Evolutionary conservation across 2,797 vertebrate species (phyloP).

Genomic region (Ammospiza maritima): DNA sequence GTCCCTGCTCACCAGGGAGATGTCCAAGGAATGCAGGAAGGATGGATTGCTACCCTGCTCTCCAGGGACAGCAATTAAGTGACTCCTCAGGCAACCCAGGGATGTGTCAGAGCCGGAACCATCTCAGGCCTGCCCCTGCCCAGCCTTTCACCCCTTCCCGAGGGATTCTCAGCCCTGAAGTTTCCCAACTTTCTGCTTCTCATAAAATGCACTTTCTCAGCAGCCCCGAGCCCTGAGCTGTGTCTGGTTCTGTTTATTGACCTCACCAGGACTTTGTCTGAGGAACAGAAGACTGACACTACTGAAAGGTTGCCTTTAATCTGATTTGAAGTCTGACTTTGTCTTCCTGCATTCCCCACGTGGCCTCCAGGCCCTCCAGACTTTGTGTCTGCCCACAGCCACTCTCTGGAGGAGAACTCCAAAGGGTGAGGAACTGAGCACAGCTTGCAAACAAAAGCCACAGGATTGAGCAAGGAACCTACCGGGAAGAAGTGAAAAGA

Average conservation of each 20-base stretch:
- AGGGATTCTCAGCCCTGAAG: background rate
- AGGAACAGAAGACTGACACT: background rate
- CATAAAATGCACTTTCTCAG: constrained; percentile 56
- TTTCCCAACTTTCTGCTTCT: constrained; percentile 44
- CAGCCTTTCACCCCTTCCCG: background rate
- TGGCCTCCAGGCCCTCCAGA: background rate
- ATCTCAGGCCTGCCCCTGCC: background rate
- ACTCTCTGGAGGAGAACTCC: background rate
- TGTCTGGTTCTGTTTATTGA: background rate
- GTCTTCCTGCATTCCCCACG: background rate
- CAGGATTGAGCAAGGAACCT: constrained; percentile 37
- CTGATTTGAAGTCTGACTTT: background rate
- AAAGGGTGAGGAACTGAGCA: background rate
- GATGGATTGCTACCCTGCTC: background rate
- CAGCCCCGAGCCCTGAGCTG: background rate
- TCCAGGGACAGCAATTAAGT: background rate
- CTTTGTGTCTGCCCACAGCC: constrained; percentile 11
- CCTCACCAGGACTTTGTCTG: background rate
- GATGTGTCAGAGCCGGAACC: background rate
- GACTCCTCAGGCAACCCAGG: background rate
- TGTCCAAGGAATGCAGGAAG: background rate
- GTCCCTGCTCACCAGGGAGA: background rate
- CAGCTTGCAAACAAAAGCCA: background rate
- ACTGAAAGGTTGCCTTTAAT: constrained; percentile 17
- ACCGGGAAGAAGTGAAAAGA: constrained; percentile 97